Evolutionary conservation across 1,140 invertebrate genomes (phyloP).

Genomic region (Xylocopa sonorina): DNA sequence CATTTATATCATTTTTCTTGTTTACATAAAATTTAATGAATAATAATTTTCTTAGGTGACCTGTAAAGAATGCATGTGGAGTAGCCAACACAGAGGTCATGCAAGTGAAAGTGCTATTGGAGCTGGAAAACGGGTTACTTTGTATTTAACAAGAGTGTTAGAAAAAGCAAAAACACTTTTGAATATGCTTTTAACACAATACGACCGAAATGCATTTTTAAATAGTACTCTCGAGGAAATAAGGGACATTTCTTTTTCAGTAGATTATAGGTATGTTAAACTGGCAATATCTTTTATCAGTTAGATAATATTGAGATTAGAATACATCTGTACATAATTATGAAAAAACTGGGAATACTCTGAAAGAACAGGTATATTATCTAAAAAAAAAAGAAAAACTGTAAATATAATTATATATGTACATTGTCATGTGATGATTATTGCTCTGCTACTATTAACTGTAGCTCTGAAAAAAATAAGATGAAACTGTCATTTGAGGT

Average conservation of each 20-base stretch:
- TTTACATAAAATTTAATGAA: neutral
- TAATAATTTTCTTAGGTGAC: constrained; percentile 63
- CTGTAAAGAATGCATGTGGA: constrained; percentile 78
- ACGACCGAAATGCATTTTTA: constrained; percentile 56
- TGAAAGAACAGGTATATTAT: neutral
- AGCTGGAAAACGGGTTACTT: constrained; percentile 70
- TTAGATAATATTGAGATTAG: neutral
- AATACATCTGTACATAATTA: neutral
- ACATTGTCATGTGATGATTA: constrained; percentile 60
- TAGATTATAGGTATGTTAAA: constrained; percentile 46
- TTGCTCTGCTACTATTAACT: neutral
- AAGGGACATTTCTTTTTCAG: neutral
- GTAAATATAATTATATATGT: constrained; percentile 1
- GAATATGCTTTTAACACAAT: constrained; percentile 71
- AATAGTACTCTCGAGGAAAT: constrained; percentile 34
- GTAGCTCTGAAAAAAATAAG: neutral
- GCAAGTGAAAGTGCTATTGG: constrained; percentile 74
- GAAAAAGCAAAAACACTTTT: constrained; percentile 69
- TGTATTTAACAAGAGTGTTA: constrained; percentile 64
- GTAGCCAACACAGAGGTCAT: constrained; percentile 73
- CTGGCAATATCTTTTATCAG: constrained; percentile 9
- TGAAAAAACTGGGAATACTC: neutral
- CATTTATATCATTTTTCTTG: constrained; percentile 14
- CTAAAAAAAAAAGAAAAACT: neutral
- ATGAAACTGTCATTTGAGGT: constrained; percentile 66